Conservation (phyloP, 2,797 vertebrate genomes). For the Sebastes ruberrimus region DNA sequence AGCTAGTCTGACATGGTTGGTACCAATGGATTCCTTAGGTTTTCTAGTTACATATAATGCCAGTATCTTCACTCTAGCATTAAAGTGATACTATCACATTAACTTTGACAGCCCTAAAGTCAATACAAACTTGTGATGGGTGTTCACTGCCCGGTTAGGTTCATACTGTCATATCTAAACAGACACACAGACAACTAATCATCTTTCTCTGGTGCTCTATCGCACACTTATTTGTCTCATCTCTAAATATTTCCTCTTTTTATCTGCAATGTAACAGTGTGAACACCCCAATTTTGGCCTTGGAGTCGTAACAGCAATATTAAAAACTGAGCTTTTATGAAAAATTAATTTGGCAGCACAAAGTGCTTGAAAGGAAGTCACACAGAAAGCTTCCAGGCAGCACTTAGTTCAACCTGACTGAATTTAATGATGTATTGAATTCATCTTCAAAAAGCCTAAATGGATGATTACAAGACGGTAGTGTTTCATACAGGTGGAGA, state of each 20-base stretch:
- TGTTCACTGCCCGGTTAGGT: not conserved
- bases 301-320: not conserved
- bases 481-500: not conserved
- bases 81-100: too few species aligned
- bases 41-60: too few species aligned
- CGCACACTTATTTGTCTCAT: not conserved
- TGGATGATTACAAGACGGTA: not conserved
- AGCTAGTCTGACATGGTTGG: too few species aligned
- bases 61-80: too few species aligned
- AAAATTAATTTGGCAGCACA: constrained; percentile 5
- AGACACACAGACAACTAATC: not conserved
- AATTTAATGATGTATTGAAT: constrained; percentile 26
- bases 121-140: not conserved
- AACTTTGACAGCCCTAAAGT: too few species aligned
- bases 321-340: constrained; percentile 17
- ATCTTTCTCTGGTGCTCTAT: not conserved
- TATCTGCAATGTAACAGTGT: not conserved
- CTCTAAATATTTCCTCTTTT: not conserved
- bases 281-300: not conserved
- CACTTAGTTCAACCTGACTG: constrained; percentile 40
- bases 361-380: constrained; percentile 10
- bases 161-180: not conserved
- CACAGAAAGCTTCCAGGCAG: constrained; percentile 35
- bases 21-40: too few species aligned
- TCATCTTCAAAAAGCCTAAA: constrained; percentile 9